These are phyloP conservation scores for Manacus vitellinus DNA, from an alignment of 2,113 vertebrate species.

Conservation along the genomic window DNA sequence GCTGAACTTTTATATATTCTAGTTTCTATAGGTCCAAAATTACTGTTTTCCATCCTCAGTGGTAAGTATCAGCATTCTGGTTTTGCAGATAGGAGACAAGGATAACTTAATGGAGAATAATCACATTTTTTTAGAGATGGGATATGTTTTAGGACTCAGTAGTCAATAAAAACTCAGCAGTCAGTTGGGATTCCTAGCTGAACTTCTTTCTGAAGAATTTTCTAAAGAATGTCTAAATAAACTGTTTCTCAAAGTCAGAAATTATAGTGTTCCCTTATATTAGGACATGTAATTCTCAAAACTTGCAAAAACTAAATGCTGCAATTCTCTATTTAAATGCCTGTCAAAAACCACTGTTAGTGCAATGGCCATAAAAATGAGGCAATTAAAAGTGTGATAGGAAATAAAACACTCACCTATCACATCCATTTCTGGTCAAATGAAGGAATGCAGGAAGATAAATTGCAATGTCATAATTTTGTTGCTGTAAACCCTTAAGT, in stretches of 20 bases:
- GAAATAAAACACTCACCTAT: neutral
- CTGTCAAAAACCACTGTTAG: neutral
- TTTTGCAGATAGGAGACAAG: neutral
- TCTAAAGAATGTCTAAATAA: neutral
- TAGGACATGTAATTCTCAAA: neutral
- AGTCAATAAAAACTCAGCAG: neutral
- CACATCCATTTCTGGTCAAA: neutral
- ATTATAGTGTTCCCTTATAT: neutral
- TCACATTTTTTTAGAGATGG: neutral
- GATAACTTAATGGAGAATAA: neutral
- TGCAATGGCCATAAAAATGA: neutral
- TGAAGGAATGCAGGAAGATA: neutral
- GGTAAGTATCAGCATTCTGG: neutral
- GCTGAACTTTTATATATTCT: neutral
- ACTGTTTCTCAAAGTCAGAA: neutral
- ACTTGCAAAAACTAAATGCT: neutral
- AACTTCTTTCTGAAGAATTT: neutral
- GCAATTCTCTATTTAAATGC: neutral
- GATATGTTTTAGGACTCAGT: neutral
- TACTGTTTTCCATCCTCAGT: neutral
- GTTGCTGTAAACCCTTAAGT: neutral
- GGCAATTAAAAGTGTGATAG: neutral
- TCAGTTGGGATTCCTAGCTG: neutral
- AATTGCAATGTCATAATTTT: neutral
- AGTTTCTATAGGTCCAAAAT: neutral